phyloP scores from a whole-genome alignment of 1,140 invertebrate genomes.

The Drosophila lacertosa region DNA sequence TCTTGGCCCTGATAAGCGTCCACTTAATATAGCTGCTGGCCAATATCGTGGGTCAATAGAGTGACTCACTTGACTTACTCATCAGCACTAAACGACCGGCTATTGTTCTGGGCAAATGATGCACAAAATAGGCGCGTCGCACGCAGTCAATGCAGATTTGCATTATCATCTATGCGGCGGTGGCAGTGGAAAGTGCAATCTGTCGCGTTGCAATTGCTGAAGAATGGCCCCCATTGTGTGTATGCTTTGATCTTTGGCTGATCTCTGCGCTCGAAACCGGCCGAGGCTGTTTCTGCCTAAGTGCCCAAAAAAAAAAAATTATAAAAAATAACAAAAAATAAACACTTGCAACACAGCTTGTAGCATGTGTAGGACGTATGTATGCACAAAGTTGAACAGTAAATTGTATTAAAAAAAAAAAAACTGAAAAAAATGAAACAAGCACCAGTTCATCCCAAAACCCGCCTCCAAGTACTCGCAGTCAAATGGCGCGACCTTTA shows the following conservation, averaged over 20 bases:
- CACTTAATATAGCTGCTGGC: neutral
- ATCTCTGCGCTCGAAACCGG: slow-evolving; percentile 13
- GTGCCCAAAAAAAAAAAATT: slow-evolving; percentile 5
- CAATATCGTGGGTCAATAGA: slow-evolving; percentile 53
- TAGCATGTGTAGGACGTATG: no score
- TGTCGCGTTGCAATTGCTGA: slow-evolving; percentile 47
- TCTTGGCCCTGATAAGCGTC: neutral
- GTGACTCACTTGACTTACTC: slow-evolving; percentile 43
- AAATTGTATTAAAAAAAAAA: slow-evolving; percentile 59
- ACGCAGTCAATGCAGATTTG: slow-evolving; percentile 49
- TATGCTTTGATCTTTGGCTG: slow-evolving; percentile 39
- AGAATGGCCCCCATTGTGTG: slow-evolving; percentile 66
- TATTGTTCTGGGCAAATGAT: slow-evolving; percentile 61
- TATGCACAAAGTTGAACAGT: slow-evolving; percentile 61
- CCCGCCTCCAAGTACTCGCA: slow-evolving; percentile 5
- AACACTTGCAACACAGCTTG: slow-evolving; percentile 30
- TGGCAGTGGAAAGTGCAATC: slow-evolving; percentile 25
- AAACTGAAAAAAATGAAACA: no score
- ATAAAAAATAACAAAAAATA: no score
- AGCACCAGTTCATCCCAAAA: no score
- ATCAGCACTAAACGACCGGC: slow-evolving; percentile 39
- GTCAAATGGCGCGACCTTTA: slow-evolving; percentile 83
- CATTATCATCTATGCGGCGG: slow-evolving; percentile 50
- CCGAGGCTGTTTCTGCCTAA: slow-evolving; percentile 9
- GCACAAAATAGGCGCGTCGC: slow-evolving; percentile 55